phyloP scores from a whole-genome alignment of 1,140 invertebrate species.

The Augochlora pura region DNA sequence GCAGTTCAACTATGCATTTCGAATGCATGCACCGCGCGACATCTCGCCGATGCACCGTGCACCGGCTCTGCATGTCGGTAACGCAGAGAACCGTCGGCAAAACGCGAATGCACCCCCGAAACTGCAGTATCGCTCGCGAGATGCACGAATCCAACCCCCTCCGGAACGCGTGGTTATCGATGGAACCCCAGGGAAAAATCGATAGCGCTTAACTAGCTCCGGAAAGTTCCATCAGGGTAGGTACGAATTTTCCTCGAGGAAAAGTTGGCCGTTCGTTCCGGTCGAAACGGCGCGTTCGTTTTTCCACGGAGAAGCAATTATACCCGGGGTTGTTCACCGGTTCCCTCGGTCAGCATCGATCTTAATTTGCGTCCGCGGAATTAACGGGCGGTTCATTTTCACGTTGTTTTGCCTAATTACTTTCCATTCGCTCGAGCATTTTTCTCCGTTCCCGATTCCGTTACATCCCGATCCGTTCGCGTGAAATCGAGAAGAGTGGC shows the following conservation, averaged over 20 bases:
- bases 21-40: conserved; percentile 25
- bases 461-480: background rate
- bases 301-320: background rate
- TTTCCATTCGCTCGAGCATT: background rate
- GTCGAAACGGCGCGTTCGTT: background rate
- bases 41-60: conserved; percentile 20
- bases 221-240: background rate
- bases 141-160: background rate
- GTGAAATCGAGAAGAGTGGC: background rate
- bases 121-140: conserved; percentile 40
- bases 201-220: background rate
- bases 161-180: background rate
- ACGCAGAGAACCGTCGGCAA: conserved; percentile 47
- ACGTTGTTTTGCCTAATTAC: background rate
- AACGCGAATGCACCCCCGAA: conserved; percentile 1
- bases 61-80: conserved; percentile 40
- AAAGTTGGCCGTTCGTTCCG: background rate
- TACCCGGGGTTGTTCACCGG: too few relatives aligned
- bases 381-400: background rate
- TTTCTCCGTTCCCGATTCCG: too few relatives aligned
- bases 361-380: conserved; percentile 1
- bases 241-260: background rate
- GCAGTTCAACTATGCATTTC: too few relatives aligned
- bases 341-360: background rate
- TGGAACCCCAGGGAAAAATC: background rate